Percentiles rank a stretch among this genome's conserved stretches.
These are phyloP conservation scores for Hirtodrosophila confusa DNA, from an alignment of 2,888 invertebrate genomes.

Conservation along the genomic window DNA sequence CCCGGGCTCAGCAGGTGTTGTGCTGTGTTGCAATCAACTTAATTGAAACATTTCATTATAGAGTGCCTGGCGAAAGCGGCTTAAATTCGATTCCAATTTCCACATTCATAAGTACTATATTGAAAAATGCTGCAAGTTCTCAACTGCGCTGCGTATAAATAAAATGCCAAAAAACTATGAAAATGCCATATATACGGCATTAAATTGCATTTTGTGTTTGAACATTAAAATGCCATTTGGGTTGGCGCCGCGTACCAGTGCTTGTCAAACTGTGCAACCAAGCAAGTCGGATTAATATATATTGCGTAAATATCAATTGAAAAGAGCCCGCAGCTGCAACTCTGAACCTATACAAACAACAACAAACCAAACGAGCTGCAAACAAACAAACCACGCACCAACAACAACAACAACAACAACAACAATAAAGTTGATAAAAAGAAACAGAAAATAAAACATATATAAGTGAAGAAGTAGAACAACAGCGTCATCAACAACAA, in stretches of 20 bases:
- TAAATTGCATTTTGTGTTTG: conserved; percentile 19
- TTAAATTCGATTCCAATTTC: neutral
- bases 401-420: conserved; percentile 23
- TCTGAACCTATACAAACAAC: conserved; percentile 13
- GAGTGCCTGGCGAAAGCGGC: conserved; percentile 15
- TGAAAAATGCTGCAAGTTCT: neutral
- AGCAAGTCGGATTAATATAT: conserved; percentile 42
- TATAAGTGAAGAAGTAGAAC: conserved; percentile 18
- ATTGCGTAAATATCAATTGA: conserved; percentile 46
- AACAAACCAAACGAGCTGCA: conserved; percentile 17
- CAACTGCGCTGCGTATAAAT: neutral
- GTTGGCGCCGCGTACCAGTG: conserved; percentile 25
- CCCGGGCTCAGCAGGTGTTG: neutral
- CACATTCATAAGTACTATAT: neutral
- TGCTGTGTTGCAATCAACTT: conserved; percentile 61
- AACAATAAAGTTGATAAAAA: neutral
- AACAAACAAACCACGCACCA: conserved; percentile 26
- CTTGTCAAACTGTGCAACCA: conserved; percentile 56
- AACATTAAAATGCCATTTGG: conserved; percentile 75
- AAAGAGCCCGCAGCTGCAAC: conserved; percentile 26
- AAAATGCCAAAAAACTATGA: conserved; percentile 13
- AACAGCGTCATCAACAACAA: conserved; percentile 11
- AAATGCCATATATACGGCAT: conserved; percentile 24
- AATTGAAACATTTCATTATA: conserved; percentile 68
- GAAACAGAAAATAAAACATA: no score